Base-by-base conservation (phyloP, 1,140 invertebrate genomes). In the Aradophagus sp. region DNA sequence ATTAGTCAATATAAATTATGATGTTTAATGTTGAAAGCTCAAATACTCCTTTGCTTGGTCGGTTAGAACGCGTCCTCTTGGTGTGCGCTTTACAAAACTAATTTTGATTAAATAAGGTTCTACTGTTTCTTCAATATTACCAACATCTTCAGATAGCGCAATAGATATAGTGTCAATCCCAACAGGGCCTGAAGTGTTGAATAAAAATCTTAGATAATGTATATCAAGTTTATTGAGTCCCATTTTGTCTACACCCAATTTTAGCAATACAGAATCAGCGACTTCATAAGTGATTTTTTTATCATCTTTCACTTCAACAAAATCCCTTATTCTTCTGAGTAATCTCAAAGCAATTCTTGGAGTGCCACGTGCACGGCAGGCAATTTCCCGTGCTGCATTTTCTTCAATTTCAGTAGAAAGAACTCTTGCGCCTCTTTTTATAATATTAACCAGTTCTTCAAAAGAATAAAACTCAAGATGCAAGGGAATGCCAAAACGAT, bases 1-100 rank as follows among this genome's bases (percentile, higher is more conserved):
- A 52, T 52, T 15, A 52, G 0, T 29, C 11, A 26, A 52, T 52
- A 39, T 52, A 12, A 52, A 53, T 53, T 53, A 53, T 53, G 36
- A 15, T 53, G 20, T 53, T 31, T 53, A 39, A 41, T 53, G 13
- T 53, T 39, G 16, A 19, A 53, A 31, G 35, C 50, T 55, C 36
- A 55, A 42, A 55, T 55, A 55, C 38, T 55, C 50, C 50, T 55
- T 55, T 55, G 50, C 36, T 55, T 55, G 50, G 38, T 41, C 50
- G 29, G 52, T 56, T 44, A 56, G 20, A 42, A 56, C 52, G 31
- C 52, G 38, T 42, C 52, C 52, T 44, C 52, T 42, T 56, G 52
- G 52, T 44, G 52, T 56, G 31, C 52, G 52, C 52, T 44, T 56
- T 42, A 56, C 39, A 36, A 44, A 56, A 36, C 52, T 44, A 35